A percentile compares a stretch with the other conserved stretches of the same genome.
Evolutionary conservation across 2,888 invertebrate genomes (phyloP).

Genomic region (Antheraea assamensis): DNA sequence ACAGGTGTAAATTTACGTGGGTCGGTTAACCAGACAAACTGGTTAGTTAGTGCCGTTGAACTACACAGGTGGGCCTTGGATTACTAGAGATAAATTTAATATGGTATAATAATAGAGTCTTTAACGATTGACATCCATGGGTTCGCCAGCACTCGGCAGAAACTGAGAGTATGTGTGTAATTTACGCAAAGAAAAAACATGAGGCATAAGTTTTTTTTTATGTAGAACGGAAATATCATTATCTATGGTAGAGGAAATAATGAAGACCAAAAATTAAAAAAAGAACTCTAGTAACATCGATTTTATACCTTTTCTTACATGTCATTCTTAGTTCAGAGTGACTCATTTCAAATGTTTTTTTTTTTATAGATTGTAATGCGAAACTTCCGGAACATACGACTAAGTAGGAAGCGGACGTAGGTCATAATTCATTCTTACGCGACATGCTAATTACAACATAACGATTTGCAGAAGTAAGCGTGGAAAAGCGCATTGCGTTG

Average conservation of each 20-base stretch:
- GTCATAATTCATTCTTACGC: constrained; percentile 21
- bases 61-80: constrained; percentile 77
- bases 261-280: not conserved
- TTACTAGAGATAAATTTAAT: constrained; percentile 77
- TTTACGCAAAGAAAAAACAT: constrained; percentile 17
- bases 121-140: constrained; percentile 48
- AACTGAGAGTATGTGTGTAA: constrained; percentile 46
- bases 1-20: constrained; percentile 67
- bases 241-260: constrained; percentile 7
- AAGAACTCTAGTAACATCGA: not conserved
- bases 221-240: not conserved
- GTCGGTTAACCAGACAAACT: constrained; percentile 72
- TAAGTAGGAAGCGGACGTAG: constrained; percentile 23
- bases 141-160: constrained; percentile 37
- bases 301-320: not conserved
- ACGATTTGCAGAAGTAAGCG: constrained; percentile 15
- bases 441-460: constrained; percentile 17
- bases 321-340: not conserved
- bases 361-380: constrained; percentile 11
- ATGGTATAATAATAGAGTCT: constrained; percentile 69
- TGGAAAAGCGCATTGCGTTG: not conserved
- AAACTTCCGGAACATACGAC: constrained; percentile 22
- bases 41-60: constrained; percentile 77
- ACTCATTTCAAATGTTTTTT: constrained; percentile 6
- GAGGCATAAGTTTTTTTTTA: constrained; percentile 9